Evolutionary conservation across 2,797 vertebrate genomes (phyloP).

Genomic region (Coendou prehensilis): DNA sequence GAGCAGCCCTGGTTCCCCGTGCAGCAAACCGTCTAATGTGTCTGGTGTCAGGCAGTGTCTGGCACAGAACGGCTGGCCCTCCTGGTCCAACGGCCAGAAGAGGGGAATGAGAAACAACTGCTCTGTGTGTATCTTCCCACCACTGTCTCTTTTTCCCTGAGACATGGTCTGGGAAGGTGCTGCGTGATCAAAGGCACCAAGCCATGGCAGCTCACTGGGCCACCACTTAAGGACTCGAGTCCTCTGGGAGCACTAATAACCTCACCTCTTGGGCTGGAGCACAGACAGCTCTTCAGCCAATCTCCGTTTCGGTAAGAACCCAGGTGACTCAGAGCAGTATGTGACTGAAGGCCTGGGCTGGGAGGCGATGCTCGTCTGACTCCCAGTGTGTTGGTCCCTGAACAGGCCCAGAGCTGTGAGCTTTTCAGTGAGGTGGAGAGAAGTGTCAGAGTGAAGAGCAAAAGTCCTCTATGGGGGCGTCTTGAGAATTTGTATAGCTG

Average conservation of each 20-base stretch:
- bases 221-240: neutral
- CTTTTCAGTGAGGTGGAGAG: neutral
- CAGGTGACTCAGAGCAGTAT: neutral
- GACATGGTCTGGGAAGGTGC: too few relatives aligned
- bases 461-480: neutral
- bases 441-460: neutral
- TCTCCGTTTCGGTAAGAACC: neutral
- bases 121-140: too few relatives aligned
- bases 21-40: too few relatives aligned
- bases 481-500: neutral
- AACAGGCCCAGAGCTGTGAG: too few relatives aligned
- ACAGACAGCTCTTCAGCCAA: neutral
- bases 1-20: neutral
- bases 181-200: neutral
- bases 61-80: too few relatives aligned
- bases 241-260: neutral
- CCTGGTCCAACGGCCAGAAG: neutral
- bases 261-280: neutral
- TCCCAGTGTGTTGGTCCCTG: neutral
- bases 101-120: neutral
- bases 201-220: rapidly evolving
- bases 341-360: neutral
- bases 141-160: too few relatives aligned
- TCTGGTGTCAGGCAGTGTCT: too few relatives aligned
- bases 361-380: neutral